Conservation (phyloP, 2,888 invertebrate genomes). For the Tubiluchus corallicola region DNA sequence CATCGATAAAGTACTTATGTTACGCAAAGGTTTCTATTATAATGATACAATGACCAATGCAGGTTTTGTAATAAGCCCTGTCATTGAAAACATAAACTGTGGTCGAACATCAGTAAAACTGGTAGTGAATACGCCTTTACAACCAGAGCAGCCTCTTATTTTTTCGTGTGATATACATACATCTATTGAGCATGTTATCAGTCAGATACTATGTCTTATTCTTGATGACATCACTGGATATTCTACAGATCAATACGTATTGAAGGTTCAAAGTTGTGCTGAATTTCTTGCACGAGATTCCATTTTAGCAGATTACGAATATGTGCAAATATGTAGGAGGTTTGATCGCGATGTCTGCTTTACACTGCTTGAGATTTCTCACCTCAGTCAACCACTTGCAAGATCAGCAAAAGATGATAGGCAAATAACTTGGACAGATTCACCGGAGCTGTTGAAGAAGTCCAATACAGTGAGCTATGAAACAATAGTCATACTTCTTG, state of each 20-base stretch:
- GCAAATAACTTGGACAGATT: too few species aligned
- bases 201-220: neutral
- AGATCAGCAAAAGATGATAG: too few species aligned
- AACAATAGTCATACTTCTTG: slow-evolving; percentile 61
- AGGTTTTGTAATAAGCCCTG: neutral
- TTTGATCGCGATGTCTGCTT: slow-evolving; percentile 3
- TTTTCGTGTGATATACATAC: too few species aligned
- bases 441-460: too few species aligned
- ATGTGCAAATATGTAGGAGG: slow-evolving; percentile 1
- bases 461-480: too few species aligned
- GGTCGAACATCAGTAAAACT: neutral
- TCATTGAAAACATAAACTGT: neutral
- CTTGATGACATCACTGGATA: slow-evolving; percentile 1
- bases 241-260: neutral
- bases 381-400: neutral
- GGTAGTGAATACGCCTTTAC: too few species aligned
- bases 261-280: neutral
- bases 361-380: neutral
- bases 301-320: neutral
- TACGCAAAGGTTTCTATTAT: neutral
- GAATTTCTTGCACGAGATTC: neutral
- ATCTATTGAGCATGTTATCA: neutral
- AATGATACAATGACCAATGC: neutral
- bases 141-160: too few species aligned
- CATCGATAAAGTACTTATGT: too few species aligned